These are phyloP conservation scores for Yponomeuta malinellus DNA, from an alignment of 2,888 invertebrate species.

Conservation along the genomic window DNA sequence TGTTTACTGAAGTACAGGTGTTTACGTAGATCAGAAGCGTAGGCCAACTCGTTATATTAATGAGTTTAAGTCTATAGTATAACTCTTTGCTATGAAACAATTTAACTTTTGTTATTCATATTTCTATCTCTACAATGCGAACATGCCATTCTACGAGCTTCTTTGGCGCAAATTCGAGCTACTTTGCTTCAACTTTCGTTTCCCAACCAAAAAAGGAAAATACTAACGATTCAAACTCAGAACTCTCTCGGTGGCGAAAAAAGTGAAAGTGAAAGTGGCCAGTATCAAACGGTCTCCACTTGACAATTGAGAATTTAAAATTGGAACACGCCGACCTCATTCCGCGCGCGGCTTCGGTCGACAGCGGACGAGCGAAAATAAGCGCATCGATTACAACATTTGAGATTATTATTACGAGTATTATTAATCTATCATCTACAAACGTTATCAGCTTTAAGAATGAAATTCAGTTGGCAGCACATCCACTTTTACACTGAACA, in stretches of 20 bases:
- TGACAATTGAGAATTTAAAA: constrained; percentile 65
- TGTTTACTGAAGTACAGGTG: no score
- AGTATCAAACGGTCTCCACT: constrained; percentile 34
- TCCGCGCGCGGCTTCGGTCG: constrained; percentile 50
- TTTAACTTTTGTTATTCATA: no score
- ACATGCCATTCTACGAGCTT: no score
- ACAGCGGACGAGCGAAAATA: constrained; percentile 36
- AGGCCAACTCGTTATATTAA: no score
- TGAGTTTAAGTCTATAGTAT: no score
- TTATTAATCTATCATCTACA: neutral
- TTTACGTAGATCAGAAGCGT: no score
- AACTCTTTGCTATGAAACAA: no score
- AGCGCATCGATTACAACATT: neutral
- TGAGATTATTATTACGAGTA: neutral
- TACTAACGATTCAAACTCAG: neutral
- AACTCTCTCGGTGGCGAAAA: constrained; percentile 21
- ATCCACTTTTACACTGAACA: no score
- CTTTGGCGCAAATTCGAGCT: neutral
- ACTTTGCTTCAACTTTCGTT: neutral
- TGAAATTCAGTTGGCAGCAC: no score
- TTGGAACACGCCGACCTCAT: constrained; percentile 67
- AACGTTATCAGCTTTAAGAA: no score
- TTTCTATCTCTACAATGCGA: no score
- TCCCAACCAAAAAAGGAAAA: neutral
- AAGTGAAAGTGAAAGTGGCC: constrained; percentile 53